A percentile compares a stretch with the other conserved stretches of the same genome.
Conservation (phyloP, 2,113 vertebrate species). For the Apodemus sylvaticus region DNA sequence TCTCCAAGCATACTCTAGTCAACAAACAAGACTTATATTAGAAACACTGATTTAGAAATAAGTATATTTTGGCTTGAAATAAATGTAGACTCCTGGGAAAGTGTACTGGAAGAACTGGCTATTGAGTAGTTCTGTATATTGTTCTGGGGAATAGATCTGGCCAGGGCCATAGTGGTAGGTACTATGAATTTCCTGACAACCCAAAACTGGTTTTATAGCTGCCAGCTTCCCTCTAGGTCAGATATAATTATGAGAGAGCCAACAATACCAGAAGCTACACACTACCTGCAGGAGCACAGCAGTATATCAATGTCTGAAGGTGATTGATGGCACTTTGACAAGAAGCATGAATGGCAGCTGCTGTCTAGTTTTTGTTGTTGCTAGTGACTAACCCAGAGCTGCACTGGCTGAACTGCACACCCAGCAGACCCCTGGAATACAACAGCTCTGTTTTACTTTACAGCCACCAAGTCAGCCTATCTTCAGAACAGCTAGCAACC, state of each 20-base stretch:
- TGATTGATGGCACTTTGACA: neutral
- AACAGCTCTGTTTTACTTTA: neutral
- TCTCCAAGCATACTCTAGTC: constrained; percentile 49
- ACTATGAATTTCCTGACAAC: neutral
- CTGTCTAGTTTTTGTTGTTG: neutral
- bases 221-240: neutral
- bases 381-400: neutral
- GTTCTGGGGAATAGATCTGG: neutral
- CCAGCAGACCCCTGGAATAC: neutral
- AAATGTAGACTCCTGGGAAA: neutral
- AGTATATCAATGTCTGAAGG: too few species aligned
- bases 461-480: neutral
- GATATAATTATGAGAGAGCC: neutral
- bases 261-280: neutral
- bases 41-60: neutral
- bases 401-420: neutral
- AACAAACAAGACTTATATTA: constrained; percentile 54
- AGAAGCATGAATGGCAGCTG: too few species aligned
- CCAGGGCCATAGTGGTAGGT: rapidly evolving
- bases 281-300: neutral
- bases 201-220: neutral
- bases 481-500: neutral
- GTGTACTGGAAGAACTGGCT: neutral
- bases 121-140: neutral
- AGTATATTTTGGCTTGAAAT: neutral